Percentiles rank a stretch among this genome's conserved stretches.
Conservation (phyloP, 2,797 vertebrate genomes). For the Oryzias dopingdopingensis region DNA sequence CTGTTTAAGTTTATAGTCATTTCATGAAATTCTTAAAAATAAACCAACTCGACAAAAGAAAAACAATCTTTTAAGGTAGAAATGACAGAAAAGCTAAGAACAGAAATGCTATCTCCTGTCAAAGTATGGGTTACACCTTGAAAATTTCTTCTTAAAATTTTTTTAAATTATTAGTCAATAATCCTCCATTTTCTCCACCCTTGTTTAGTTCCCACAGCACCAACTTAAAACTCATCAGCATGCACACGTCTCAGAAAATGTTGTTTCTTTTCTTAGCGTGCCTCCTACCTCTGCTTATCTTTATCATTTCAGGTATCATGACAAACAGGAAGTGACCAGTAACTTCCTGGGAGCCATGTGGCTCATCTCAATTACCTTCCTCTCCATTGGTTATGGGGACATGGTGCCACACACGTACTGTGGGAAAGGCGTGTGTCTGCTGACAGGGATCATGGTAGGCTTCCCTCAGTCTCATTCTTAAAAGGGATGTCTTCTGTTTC, state of each 20-base stretch:
- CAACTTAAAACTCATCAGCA: constrained; percentile 52
- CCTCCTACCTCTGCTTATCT: constrained; percentile 60
- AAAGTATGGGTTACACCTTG: constrained; percentile 14
- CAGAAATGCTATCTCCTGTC: constrained; percentile 16
- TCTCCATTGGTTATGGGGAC: constrained; percentile 95
- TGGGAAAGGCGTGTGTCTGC: constrained; percentile 93
- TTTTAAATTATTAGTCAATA: constrained; percentile 19
- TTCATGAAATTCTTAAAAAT: constrained; percentile 7
- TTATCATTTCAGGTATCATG: constrained; percentile 87
- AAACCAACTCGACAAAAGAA: background rate
- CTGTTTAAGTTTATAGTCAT: constrained; percentile 31
- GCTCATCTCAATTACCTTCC: constrained; percentile 96
- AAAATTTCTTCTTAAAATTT: constrained; percentile 27
- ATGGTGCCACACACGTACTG: constrained; percentile 97
- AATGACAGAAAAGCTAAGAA: constrained; percentile 17
- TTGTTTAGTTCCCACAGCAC: constrained; percentile 50
- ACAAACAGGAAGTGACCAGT: constrained; percentile 97
- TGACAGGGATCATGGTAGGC: constrained; percentile 95
- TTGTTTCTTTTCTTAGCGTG: constrained; percentile 62
- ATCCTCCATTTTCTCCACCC: constrained; percentile 36
- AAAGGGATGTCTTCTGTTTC: background rate
- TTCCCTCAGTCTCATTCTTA: constrained; percentile 5
- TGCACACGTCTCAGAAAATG: constrained; percentile 49
- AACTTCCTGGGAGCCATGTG: constrained; percentile 97
- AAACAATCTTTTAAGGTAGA: constrained; percentile 2